Evolutionary conservation across 2,888 invertebrate species (phyloP), one percentile per base, ranked within the genome.

Genomic region (Drosophila paramelanica): DNA sequence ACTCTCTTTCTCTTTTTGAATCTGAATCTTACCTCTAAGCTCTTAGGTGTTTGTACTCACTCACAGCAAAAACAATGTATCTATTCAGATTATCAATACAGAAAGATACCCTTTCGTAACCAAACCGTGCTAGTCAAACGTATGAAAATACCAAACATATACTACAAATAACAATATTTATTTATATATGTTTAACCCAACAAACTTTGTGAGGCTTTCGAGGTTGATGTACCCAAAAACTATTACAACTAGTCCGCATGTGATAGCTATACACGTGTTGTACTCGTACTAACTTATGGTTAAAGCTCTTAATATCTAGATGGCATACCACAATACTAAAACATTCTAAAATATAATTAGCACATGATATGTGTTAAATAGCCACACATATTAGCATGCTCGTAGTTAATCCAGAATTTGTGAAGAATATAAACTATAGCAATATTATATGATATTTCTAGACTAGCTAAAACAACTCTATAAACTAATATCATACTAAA

Each of bases 371-470:
- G 31, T 43, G 51, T 59, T 36, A 51, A n/a, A n/a, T 14, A 33
- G 42, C 17, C 8, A 38, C 50, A 17, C n/a, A 33, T 33, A 20
- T 49, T 49, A 11, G 42, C 20, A 31, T 60, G 42, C 41, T 60
- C 17, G 53, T 58, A 55, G 36, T 27, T 56, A 27, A 58, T 49
- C 41, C 62, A 68, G 58, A 77, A 67, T 31, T 65, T 73, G 76
- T 77, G 78, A 70, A 67, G 49, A 55, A 62, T 43, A 56, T 31
- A 64, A 76, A 77, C 73, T 72, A 85, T 75, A 88, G 83, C 83
- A 84, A 84, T 84, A 84, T 77, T 85, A 77, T 57, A 73, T 82
- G 88, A 83, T 83, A 83, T 79, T 85, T 72, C 49, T 59, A 68
- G 60, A 60, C 20, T 76, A 78, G 46, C 39, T 46, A 42, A 62